Evolutionary conservation across 2,888 invertebrate genomes (phyloP).

Genomic region (Bembecia ichneumoniformis): DNA sequence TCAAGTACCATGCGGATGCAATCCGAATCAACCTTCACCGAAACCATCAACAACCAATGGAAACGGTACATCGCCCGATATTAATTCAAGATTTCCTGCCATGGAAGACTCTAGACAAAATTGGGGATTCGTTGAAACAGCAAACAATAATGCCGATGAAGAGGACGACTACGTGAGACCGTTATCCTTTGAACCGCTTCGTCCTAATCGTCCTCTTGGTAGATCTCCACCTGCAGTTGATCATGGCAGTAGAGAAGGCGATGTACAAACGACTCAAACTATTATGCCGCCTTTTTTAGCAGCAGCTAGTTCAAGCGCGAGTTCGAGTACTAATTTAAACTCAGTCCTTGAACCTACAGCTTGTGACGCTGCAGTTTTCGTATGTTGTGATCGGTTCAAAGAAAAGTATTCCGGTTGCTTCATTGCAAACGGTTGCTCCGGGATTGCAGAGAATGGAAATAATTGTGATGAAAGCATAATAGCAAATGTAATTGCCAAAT

Average conservation of each 20-base stretch:
- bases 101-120: slow-evolving; percentile 42
- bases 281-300: not conserved
- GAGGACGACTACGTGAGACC: slow-evolving; percentile 36
- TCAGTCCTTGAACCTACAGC: slow-evolving; percentile 16
- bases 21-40: not conserved
- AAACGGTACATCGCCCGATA: not conserved
- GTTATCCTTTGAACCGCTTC: slow-evolving; percentile 41
- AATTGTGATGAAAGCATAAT: slow-evolving; percentile 40
- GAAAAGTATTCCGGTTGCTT: slow-evolving; percentile 40
- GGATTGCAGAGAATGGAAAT: slow-evolving; percentile 49
- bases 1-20: slow-evolving; percentile 3
- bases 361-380: slow-evolving; percentile 46
- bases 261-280: not conserved
- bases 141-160: slow-evolving; percentile 22
- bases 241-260: slow-evolving; percentile 21
- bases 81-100: slow-evolving; percentile 24
- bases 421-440: slow-evolving; percentile 40
- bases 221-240: slow-evolving; percentile 29
- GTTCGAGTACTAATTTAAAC: not conserved
- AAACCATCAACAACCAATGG: not conserved
- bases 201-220: slow-evolving; percentile 18
- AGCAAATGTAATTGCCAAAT: slow-evolving; percentile 34
- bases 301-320: not conserved
- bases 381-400: slow-evolving; percentile 41
- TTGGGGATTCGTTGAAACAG: slow-evolving; percentile 33